phyloP scores from a whole-genome alignment of 2,797 vertebrate species.

The Phalanger gymnotis region DNA sequence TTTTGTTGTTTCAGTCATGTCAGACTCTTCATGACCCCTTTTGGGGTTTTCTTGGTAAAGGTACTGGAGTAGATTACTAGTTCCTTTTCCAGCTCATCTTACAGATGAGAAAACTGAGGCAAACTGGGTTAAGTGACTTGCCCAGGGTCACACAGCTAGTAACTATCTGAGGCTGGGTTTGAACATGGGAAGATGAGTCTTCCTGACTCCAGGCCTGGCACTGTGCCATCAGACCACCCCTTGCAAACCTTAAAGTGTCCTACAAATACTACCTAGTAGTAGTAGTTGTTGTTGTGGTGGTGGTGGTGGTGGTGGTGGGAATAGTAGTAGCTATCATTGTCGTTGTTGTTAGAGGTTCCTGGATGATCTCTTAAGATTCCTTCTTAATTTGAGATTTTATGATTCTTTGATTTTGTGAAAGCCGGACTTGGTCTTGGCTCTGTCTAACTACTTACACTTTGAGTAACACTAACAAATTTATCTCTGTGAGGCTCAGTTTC shows the following conservation, averaged over 20 bases:
- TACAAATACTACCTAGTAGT: neutral
- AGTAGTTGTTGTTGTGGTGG: too few relatives aligned
- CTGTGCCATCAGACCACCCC: too few relatives aligned
- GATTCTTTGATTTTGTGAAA: neutral
- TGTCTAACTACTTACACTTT: neutral
- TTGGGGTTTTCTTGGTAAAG: neutral
- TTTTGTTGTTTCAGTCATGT: too few relatives aligned
- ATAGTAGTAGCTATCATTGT: neutral
- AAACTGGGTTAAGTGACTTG: neutral
- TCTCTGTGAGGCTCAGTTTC: neutral
- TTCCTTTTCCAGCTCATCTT: neutral
- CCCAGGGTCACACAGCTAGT: too few relatives aligned
- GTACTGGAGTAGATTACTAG: neutral
- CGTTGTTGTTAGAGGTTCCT: neutral
- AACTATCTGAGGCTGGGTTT: neutral
- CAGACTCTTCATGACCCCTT: neutral
- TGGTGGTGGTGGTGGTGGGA: neutral
- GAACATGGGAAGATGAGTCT: neutral
- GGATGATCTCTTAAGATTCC: neutral
- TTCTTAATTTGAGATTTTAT: neutral
- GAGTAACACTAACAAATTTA: neutral
- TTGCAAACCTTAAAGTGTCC: neutral
- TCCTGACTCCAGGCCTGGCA: neutral
- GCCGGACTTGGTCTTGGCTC: neutral
- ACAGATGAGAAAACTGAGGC: neutral